phyloP scores from a whole-genome alignment of 2,888 invertebrate genomes.

The Limulus polyphemus region DNA sequence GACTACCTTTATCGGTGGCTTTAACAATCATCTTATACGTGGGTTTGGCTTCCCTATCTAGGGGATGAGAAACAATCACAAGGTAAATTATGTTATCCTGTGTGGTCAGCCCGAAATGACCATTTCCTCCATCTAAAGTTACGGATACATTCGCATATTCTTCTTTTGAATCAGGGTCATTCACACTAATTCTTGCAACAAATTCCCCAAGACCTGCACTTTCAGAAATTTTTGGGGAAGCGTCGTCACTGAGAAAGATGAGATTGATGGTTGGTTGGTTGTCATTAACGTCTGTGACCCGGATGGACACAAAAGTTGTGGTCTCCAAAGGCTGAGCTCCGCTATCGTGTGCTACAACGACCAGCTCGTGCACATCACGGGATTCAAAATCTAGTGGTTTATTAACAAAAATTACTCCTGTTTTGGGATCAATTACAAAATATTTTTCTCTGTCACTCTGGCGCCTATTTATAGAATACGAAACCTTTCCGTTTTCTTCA shows the following conservation, averaged over 20 bases:
- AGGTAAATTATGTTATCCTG: slow-evolving; percentile 83
- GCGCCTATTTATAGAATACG: slow-evolving; percentile 80
- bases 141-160: slow-evolving; percentile 77
- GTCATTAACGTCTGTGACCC: slow-evolving; percentile 82
- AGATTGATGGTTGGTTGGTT: slow-evolving; percentile 91
- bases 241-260: slow-evolving; percentile 82
- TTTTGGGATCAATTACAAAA: slow-evolving; percentile 71
- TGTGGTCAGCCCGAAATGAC: slow-evolving; percentile 81
- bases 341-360: slow-evolving; percentile 83
- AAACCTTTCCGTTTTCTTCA: slow-evolving; percentile 77
- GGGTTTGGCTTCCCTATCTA: slow-evolving; percentile 81
- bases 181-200: slow-evolving; percentile 86
- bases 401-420: slow-evolving; percentile 75
- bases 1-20: slow-evolving; percentile 78
- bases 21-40: slow-evolving; percentile 75
- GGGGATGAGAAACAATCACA: slow-evolving; percentile 73
- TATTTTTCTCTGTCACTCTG: slow-evolving; percentile 83
- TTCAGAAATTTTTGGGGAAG: slow-evolving; percentile 85
- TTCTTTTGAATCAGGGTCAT: slow-evolving; percentile 69
- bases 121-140: slow-evolving; percentile 73
- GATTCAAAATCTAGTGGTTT: slow-evolving; percentile 80
- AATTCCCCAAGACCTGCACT: slow-evolving; percentile 83
- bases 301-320: slow-evolving; percentile 79
- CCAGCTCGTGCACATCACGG: slow-evolving; percentile 79
- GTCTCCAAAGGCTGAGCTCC: slow-evolving; percentile 86